Evolutionary conservation across 1,140 invertebrate species (phyloP).

Genomic region (Trichogramma pretiosum): DNA sequence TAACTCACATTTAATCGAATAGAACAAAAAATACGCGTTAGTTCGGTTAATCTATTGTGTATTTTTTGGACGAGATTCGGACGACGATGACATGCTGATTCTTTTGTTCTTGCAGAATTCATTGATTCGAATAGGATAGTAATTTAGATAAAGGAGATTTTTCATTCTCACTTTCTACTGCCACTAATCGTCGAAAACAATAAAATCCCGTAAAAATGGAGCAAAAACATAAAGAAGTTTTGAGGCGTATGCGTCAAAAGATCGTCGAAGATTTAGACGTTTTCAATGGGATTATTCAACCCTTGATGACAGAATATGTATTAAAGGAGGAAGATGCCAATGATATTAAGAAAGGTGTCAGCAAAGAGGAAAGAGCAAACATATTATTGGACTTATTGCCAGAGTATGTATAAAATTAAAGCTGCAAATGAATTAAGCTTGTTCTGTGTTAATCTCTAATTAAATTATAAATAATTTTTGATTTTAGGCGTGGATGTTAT

Average conservation of each 20-base stretch:
- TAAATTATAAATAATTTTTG: slow-evolving; percentile 4
- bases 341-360: slow-evolving; percentile 24
- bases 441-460: neutral
- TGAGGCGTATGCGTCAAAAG: slow-evolving; percentile 23
- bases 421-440: no score
- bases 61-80: no score
- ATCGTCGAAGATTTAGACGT: slow-evolving; percentile 37
- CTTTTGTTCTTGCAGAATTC: no score
- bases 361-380: slow-evolving; percentile 24
- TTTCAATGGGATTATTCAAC: slow-evolving; percentile 31
- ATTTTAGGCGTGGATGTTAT: slow-evolving; percentile 29
- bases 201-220: no score
- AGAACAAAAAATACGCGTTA: no score
- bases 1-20: no score
- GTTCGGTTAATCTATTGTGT: no score
- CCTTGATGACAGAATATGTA: slow-evolving; percentile 27
- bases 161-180: no score
- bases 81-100: no score
- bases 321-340: slow-evolving; percentile 30
- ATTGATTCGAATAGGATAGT: no score
- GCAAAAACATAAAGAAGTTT: slow-evolving; percentile 27
- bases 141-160: no score
- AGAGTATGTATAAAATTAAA: slow-evolving; percentile 23
- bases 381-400: slow-evolving; percentile 33
- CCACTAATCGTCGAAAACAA: no score